phyloP scores from a whole-genome alignment of 1,140 invertebrate species.

The Diprion similis region DNA sequence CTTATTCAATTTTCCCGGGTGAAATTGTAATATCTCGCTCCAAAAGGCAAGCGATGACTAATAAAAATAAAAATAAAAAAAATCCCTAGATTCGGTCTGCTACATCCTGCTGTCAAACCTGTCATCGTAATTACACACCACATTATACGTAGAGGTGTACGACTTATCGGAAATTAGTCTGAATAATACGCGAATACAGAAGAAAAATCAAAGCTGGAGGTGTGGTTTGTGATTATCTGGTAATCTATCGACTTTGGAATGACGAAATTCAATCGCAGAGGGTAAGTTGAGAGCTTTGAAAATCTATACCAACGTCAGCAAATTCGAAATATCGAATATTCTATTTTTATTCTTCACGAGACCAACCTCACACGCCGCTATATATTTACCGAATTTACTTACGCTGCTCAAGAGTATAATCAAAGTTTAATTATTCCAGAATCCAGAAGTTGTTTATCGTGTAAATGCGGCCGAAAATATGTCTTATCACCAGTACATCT shows the following conservation, averaged over 20 bases:
- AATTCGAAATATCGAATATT: conserved; percentile 4
- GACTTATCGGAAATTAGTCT: conserved; percentile 8
- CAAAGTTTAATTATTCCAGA: too few species aligned
- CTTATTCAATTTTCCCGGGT: background rate
- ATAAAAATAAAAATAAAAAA: conserved; percentile 18
- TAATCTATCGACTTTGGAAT: background rate
- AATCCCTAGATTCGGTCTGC: conserved; percentile 39
- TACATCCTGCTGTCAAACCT: conserved; percentile 38
- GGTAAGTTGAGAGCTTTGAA: background rate
- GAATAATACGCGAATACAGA: conserved; percentile 18
- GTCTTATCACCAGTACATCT: too few species aligned
- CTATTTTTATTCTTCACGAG: background rate
- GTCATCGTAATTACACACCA: conserved; percentile 22
- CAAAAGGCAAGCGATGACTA: background rate
- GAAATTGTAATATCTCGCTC: background rate
- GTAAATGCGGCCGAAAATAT: too few species aligned
- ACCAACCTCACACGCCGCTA: too few species aligned
- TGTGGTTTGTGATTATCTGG: background rate
- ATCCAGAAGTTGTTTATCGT: too few species aligned
- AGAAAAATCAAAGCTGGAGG: conserved; percentile 19
- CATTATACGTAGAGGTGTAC: conserved; percentile 26
- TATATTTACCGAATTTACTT: too few species aligned
- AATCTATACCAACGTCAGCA: background rate
- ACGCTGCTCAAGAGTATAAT: too few species aligned
- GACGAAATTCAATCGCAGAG: background rate